These are phyloP conservation scores for Pteria penguin DNA, from an alignment of 2,888 invertebrate species.

Conservation along the genomic window DNA sequence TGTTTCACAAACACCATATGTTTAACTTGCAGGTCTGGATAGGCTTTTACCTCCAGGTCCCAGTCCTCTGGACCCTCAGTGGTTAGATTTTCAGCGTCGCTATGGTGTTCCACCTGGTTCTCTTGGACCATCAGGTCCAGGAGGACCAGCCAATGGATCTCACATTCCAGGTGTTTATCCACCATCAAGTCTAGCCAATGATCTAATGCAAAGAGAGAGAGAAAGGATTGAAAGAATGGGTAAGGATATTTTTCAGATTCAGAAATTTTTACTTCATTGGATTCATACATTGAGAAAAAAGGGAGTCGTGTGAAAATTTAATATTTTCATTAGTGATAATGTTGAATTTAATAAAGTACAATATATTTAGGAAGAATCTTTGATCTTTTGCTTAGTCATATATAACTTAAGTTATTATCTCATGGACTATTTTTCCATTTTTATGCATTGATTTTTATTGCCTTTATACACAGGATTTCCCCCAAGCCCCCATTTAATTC, in stretches of 20 bases:
- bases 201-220: conserved; percentile 88
- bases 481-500: conserved; percentile 47
- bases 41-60: conserved; percentile 71
- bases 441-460: no score
- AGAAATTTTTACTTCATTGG: no score
- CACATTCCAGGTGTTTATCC: conserved; percentile 80
- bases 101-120: conserved; percentile 69
- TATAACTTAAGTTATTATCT: no score
- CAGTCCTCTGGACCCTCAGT: conserved; percentile 82
- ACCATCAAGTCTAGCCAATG: conserved; percentile 85
- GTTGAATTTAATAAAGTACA: no score
- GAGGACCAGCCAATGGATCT: conserved; percentile 81
- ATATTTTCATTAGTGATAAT: no score
- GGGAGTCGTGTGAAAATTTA: no score
- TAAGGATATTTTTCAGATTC: no score
- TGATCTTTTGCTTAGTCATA: no score
- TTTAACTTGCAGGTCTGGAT: conserved; percentile 66
- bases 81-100: conserved; percentile 91
- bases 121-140: conserved; percentile 67
- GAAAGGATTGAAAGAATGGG: conserved; percentile 88
- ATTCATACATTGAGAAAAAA: no score
- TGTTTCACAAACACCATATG: no score
- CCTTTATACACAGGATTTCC: conserved; percentile 52
- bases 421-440: no score
- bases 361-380: no score